These are phyloP conservation scores for Eupithecia subfuscata DNA, from an alignment of 2,888 invertebrate species.

Conservation along the genomic window DNA sequence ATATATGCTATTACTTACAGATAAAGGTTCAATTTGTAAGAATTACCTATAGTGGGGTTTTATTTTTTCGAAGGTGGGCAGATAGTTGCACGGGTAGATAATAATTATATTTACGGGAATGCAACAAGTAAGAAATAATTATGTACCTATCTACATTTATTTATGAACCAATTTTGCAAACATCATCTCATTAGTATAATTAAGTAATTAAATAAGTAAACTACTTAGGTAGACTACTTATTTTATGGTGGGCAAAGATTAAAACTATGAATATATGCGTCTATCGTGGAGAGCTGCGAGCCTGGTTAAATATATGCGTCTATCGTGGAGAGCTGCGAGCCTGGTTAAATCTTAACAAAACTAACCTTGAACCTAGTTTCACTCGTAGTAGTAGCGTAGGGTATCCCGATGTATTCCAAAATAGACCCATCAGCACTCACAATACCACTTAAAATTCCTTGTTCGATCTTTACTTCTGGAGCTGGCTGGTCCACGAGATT, in stretches of 20 bases:
- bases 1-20: neutral
- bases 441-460: constrained; percentile 73
- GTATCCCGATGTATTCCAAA: constrained; percentile 75
- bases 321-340: neutral
- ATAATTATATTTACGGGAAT: neutral
- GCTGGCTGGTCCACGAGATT: constrained; percentile 75
- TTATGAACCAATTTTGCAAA: neutral
- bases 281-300: neutral
- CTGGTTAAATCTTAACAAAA: neutral
- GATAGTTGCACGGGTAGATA: neutral
- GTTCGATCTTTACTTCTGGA: constrained; percentile 69
- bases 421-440: constrained; percentile 68
- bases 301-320: neutral
- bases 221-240: neutral
- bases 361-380: constrained; percentile 70
- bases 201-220: neutral
- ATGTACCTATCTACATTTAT: neutral
- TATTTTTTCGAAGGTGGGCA: too few relatives aligned
- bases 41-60: too few relatives aligned
- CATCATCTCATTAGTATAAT: neutral
- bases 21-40: neutral
- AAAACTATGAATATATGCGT: neutral
- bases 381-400: constrained; percentile 68
- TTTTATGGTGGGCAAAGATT: neutral
- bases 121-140: neutral